Conservation (phyloP, 2,113 vertebrate genomes). For the Arenaria interpres region DNA sequence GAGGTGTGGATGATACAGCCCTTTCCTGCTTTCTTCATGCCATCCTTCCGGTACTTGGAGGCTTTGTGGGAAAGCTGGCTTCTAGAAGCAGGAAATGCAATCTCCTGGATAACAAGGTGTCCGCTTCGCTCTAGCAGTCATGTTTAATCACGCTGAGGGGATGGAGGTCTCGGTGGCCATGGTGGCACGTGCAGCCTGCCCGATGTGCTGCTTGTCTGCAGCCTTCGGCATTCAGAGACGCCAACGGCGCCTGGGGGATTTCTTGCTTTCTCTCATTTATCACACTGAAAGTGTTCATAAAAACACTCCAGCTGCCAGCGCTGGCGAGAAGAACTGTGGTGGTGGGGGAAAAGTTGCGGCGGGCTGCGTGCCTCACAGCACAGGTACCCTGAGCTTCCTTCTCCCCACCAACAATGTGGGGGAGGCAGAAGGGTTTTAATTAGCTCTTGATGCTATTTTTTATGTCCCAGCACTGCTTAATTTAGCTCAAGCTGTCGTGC, state of each 20-base stretch:
- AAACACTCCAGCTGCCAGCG: neutral
- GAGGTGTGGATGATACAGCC: neutral
- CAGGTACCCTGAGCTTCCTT: neutral
- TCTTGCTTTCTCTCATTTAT: neutral
- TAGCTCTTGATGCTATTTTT: constrained; percentile 51
- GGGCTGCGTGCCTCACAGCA: neutral
- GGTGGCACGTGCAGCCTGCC: neutral
- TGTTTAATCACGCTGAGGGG: rapidly evolving
- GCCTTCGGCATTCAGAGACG: neutral
- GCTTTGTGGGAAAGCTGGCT: neutral
- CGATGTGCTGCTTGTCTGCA: rapidly evolving
- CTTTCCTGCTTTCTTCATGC: neutral
- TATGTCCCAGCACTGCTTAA: neutral
- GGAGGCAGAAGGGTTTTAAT: constrained; percentile 8
- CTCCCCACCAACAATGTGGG: neutral
- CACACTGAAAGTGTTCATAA: neutral
- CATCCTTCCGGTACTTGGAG: rapidly evolving
- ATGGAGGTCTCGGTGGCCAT: rapidly evolving
- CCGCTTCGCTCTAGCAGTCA: neutral
- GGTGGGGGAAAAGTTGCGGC: neutral
- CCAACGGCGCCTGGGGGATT: rapidly evolving
- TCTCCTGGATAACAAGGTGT: neutral
- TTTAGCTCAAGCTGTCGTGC: constrained; percentile 25
- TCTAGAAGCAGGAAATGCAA: neutral
- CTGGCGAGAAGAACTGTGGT: neutral